Percentiles rank a stretch among this genome's conserved stretches.
Conservation (phyloP, 2,113 vertebrate genomes). For the Oryzias curvinotus region DNA sequence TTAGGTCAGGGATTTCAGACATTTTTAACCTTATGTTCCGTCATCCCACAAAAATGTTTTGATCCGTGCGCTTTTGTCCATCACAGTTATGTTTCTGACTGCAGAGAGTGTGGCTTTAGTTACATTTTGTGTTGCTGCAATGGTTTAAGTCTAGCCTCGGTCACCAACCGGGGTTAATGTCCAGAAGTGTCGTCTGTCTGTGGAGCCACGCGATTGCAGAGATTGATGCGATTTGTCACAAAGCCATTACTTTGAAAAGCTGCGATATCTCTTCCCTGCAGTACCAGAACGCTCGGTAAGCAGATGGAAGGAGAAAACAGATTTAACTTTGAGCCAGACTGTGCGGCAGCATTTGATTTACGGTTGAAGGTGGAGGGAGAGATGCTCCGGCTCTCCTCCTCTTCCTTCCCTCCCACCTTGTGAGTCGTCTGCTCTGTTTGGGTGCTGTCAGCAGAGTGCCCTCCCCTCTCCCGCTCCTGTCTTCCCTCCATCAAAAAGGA, state of each 20-base stretch:
- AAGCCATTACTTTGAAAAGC: background rate
- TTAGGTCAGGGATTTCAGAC: conserved; percentile 73
- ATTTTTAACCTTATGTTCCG: conserved; percentile 56
- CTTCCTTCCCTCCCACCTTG: conserved; percentile 26
- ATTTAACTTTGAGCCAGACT: conserved; percentile 3
- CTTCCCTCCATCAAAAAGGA: conserved; percentile 53
- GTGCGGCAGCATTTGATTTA: conserved; percentile 49
- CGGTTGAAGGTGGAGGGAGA: conserved; percentile 49
- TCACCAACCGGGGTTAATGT: conserved; percentile 28
- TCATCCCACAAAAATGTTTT: conserved; percentile 69
- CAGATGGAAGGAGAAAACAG: conserved; percentile 34
- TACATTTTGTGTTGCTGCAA: conserved; percentile 35
- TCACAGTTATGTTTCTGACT: conserved; percentile 41
- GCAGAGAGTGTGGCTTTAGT: conserved; percentile 24
- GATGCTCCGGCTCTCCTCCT: conserved; percentile 30
- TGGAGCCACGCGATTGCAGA: conserved; percentile 13
- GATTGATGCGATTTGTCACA: conserved; percentile 31
- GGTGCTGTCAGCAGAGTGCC: conserved; percentile 43
- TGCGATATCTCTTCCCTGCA: background rate
- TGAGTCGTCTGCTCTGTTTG: conserved; percentile 46
- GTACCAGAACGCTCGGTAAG: conserved; percentile 24
- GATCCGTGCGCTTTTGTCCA: conserved; percentile 10
- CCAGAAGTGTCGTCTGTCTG: conserved; percentile 22
- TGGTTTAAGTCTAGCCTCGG: conserved; percentile 18
- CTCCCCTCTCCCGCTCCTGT: conserved; percentile 10